These are phyloP conservation scores for Eudemis profundana DNA, from an alignment of 2,888 invertebrate genomes.

Conservation along the genomic window DNA sequence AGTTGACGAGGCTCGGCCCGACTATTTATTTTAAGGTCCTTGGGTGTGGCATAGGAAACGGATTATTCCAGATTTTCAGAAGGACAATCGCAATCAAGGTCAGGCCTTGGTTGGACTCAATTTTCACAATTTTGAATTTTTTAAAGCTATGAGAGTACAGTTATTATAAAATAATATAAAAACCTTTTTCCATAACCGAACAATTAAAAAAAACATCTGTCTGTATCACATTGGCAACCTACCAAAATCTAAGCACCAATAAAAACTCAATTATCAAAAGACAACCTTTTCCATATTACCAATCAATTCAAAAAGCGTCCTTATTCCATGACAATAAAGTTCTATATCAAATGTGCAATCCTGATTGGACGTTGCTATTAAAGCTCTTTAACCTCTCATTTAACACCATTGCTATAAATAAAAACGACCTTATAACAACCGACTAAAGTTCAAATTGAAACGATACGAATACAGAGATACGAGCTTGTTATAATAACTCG, in stretches of 20 bases:
- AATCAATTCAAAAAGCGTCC: neutral
- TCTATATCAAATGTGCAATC: neutral
- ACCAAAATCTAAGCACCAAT: conserved; percentile 7
- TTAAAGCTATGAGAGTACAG: too few species aligned
- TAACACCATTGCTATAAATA: neutral
- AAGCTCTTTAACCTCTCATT: neutral
- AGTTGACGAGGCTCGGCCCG: too few species aligned
- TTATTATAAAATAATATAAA: neutral
- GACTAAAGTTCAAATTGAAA: neutral
- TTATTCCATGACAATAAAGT: neutral
- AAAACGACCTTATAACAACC: neutral
- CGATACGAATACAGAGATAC: neutral
- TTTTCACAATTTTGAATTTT: too few species aligned
- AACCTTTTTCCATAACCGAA: neutral
- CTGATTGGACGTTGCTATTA: neutral
- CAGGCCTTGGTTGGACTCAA: too few species aligned
- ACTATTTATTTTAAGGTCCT: too few species aligned
- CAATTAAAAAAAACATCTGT: too few species aligned
- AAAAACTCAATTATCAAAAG: conserved; percentile 3
- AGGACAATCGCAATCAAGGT: too few species aligned
- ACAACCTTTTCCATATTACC: neutral
- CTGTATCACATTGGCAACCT: conserved; percentile 1
- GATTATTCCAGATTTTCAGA: too few species aligned
- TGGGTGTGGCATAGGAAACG: too few species aligned
- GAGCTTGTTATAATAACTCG: neutral